A percentile compares a stretch with the other conserved stretches of the same genome.
These are phyloP conservation scores for Acanthosoma haemorrhoidale DNA, from an alignment of 2,888 invertebrate genomes.

Conservation along the genomic window DNA sequence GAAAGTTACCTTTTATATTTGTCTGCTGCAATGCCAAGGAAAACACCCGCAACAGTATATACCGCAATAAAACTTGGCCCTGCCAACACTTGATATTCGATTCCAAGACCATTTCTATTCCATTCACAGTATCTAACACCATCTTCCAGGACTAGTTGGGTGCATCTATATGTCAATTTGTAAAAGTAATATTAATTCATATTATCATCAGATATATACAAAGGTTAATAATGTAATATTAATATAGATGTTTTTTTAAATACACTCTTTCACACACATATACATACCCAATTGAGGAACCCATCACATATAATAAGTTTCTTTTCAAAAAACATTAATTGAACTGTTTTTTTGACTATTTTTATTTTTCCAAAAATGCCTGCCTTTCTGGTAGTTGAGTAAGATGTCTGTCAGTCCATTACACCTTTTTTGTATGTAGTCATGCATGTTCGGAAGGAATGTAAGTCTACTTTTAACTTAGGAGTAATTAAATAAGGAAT, in stretches of 20 bases:
- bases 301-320: too few species aligned
- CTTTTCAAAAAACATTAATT: too few species aligned
- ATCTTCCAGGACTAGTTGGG: conserved; percentile 56
- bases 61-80: conserved; percentile 90
- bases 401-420: too few species aligned
- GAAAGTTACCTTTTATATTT: conserved; percentile 52
- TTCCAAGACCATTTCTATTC: conserved; percentile 87
- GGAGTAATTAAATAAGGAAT: too few species aligned
- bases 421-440: too few species aligned
- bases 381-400: too few species aligned
- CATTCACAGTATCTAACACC: conserved; percentile 79
- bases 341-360: too few species aligned
- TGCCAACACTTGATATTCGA: conserved; percentile 86
- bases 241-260: background rate
- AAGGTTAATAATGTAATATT: background rate
- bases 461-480: too few species aligned
- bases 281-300: too few species aligned
- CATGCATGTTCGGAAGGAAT: too few species aligned
- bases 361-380: too few species aligned
- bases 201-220: background rate
- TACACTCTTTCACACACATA: too few species aligned
- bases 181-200: background rate
- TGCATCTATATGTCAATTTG: conserved; percentile 57
- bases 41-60: conserved; percentile 80
- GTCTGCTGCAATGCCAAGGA: conserved; percentile 77